These are phyloP conservation scores for Athalia cordata DNA, from an alignment of 2,888 invertebrate genomes.

Conservation along the genomic window DNA sequence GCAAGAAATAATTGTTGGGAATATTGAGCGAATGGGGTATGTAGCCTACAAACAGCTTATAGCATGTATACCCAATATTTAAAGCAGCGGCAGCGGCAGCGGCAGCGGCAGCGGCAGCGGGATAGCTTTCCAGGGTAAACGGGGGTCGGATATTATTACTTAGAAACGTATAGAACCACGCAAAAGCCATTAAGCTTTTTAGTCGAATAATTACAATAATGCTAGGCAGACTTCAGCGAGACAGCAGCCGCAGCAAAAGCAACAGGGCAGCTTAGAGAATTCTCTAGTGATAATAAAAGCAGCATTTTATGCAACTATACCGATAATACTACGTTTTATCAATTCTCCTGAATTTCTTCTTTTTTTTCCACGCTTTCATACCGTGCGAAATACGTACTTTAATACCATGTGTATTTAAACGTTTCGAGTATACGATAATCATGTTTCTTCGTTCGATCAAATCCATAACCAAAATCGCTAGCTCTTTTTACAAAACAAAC, in stretches of 20 bases:
- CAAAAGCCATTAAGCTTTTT: constrained; percentile 32
- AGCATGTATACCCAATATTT: constrained; percentile 20
- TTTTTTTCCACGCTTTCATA: no score
- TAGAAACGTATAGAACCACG: background rate
- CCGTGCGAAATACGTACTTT: no score
- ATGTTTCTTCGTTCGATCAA: no score
- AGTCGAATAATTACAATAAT: constrained; percentile 32
- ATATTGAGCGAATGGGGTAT: constrained; percentile 4
- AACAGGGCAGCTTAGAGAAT: constrained; percentile 6
- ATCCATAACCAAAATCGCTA: no score
- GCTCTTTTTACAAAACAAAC: no score
- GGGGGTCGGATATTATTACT: constrained; percentile 8
- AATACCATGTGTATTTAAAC: no score
- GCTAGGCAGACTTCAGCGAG: background rate
- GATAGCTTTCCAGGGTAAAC: background rate
- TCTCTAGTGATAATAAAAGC: constrained; percentile 14
- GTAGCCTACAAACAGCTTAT: background rate
- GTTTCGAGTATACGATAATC: no score
- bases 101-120: background rate
- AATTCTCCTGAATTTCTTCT: background rate
- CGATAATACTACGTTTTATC: background rate
- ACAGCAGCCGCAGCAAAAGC: background rate
- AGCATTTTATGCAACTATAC: background rate
- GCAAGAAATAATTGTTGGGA: constrained; percentile 24
- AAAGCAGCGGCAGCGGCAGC: background rate